Evolutionary conservation across 1,140 invertebrate genomes (phyloP).

Genomic region (Caerostris extrusa): DNA sequence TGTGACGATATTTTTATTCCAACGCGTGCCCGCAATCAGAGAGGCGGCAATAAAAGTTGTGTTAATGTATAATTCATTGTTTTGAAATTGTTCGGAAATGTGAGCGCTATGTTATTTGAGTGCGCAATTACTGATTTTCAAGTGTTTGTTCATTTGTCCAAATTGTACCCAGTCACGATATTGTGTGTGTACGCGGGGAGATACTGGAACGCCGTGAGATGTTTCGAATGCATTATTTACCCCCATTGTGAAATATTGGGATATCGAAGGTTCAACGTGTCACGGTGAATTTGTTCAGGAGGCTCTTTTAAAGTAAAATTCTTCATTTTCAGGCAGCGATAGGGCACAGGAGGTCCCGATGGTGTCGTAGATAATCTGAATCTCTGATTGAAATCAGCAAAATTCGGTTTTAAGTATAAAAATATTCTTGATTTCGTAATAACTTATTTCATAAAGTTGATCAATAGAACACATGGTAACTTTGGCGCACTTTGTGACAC

Average conservation of each 20-base stretch:
- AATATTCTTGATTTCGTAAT: too few species aligned
- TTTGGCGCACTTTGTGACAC: too few species aligned
- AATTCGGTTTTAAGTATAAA: neutral
- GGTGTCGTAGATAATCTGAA: slow-evolving; percentile 22
- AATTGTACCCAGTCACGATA: slow-evolving; percentile 46
- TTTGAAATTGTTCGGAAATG: slow-evolving; percentile 24
- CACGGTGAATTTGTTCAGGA: slow-evolving; percentile 49
- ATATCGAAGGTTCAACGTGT: slow-evolving; percentile 27
- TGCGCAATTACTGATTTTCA: slow-evolving; percentile 59
- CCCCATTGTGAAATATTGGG: slow-evolving; percentile 38
- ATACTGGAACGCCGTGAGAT: slow-evolving; percentile 22
- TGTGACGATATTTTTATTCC: neutral
- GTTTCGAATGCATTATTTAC: slow-evolving; percentile 41
- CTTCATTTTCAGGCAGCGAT: neutral
- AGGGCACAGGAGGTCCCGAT: neutral
- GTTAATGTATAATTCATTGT: slow-evolving; percentile 53
- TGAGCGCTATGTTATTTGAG: slow-evolving; percentile 48
- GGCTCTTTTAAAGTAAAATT: slow-evolving; percentile 49
- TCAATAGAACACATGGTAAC: too few species aligned
- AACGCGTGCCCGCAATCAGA: neutral
- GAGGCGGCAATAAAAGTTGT: neutral
- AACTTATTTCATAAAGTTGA: too few species aligned
- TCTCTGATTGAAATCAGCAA: neutral
- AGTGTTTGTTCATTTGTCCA: slow-evolving; percentile 47
- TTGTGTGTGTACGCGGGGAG: slow-evolving; percentile 13